Percentiles rank a stretch among this genome's conserved stretches.
These are phyloP conservation scores for Pogonomyrmex barbatus DNA, from an alignment of 1,140 invertebrate genomes.

Conservation along the genomic window DNA sequence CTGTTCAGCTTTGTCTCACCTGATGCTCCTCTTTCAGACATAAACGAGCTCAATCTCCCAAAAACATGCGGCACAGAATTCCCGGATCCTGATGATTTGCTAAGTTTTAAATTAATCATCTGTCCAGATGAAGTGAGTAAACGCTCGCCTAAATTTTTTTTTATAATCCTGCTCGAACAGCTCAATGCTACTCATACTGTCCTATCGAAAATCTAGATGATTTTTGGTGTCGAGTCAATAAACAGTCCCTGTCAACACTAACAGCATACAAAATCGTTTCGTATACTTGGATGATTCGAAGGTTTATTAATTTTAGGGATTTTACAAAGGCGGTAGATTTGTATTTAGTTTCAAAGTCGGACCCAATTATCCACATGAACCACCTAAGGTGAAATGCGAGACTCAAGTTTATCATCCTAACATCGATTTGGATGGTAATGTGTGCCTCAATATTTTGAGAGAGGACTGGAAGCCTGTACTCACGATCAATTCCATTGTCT, in stretches of 20 bases:
- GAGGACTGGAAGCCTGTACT: conserved; percentile 99
- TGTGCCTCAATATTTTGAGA: conserved; percentile 97
- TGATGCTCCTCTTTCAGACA: conserved; percentile 90
- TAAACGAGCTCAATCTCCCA: conserved; percentile 98
- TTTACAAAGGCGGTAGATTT: conserved; percentile 97
- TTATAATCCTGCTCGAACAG: background rate
- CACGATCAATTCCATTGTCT: conserved; percentile 99
- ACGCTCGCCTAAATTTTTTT: background rate
- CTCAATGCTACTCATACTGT: background rate
- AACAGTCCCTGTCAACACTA: background rate
- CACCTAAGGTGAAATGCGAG: conserved; percentile 98
- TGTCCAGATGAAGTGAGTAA: conserved; percentile 95
- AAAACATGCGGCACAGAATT: conserved; percentile 98
- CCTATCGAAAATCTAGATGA: background rate
- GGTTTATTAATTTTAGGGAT: conserved; percentile 89
- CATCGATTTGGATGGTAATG: conserved; percentile 97
- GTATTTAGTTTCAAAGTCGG: conserved; percentile 99
- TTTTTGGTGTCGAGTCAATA: background rate
- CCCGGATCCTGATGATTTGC: conserved; percentile 97
- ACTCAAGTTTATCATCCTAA: conserved; percentile 98
- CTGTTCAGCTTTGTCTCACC: background rate
- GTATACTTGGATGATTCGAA: background rate
- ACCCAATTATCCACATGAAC: conserved; percentile 98
- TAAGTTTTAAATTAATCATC: conserved; percentile 98
- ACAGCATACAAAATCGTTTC: background rate